A percentile compares a stretch with the other conserved stretches of the same genome.
These are phyloP conservation scores for Eulemur coronatus DNA, from an alignment of 2,797 vertebrate genomes.

Conservation along the genomic window DNA sequence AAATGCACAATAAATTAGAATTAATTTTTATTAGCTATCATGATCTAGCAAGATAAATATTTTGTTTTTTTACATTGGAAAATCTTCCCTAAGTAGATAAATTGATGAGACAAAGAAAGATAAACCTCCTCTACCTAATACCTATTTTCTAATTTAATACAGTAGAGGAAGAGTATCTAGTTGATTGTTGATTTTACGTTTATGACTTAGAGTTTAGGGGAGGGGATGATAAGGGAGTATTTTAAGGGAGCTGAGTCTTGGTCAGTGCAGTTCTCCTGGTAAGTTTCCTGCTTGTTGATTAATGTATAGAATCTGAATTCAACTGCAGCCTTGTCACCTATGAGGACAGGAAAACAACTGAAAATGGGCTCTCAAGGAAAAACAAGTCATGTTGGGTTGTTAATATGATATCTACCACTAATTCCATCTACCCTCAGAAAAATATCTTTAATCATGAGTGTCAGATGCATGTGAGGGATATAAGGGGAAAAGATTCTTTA, in stretches of 20 bases:
- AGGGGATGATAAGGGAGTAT: too few species aligned
- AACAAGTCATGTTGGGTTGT: neutral
- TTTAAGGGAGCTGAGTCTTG: neutral
- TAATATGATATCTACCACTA: neutral
- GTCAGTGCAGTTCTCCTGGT: neutral
- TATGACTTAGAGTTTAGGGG: neutral
- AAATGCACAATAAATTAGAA: neutral
- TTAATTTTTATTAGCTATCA: neutral
- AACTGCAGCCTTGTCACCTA: neutral
- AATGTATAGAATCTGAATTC: neutral
- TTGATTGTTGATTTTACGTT: neutral
- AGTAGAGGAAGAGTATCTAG: neutral
- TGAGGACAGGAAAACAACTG: neutral
- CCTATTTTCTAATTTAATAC: neutral
- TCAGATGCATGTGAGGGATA: neutral
- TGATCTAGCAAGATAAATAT: neutral
- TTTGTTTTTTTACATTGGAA: neutral
- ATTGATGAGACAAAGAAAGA: constrained; percentile 7
- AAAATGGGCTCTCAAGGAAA: neutral
- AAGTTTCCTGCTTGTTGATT: neutral
- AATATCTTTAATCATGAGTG: neutral
- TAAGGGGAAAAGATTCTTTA: neutral
- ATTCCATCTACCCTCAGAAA: neutral
- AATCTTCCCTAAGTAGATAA: neutral
- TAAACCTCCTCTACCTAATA: neutral